Evolutionary conservation across 2,888 invertebrate genomes (phyloP).

Genomic region (Drosophila acutilabella): DNA sequence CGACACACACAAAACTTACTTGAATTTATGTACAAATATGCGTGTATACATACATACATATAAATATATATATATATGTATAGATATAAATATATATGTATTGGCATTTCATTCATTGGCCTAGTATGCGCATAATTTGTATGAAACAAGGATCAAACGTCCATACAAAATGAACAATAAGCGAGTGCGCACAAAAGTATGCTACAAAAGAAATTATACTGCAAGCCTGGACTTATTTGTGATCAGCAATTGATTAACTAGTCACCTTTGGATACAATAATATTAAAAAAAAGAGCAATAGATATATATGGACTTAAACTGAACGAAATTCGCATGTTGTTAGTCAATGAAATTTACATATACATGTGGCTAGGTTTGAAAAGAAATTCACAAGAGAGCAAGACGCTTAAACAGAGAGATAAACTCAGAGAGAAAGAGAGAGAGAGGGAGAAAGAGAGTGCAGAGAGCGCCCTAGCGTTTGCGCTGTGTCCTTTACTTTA

Average conservation of each 20-base stretch:
- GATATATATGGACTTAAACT: conserved; percentile 38
- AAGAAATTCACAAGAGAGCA: conserved; percentile 10
- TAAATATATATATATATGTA: conserved; percentile 16
- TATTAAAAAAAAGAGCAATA: conserved; percentile 7
- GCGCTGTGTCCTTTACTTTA: conserved; percentile 30
- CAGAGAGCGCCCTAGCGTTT: conserved; percentile 27
- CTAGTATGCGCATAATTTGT: conserved; percentile 26
- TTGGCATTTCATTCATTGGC: conserved; percentile 33
- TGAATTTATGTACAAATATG: conserved; percentile 28
- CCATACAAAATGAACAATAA: not conserved
- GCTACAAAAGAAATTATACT: conserved; percentile 25
- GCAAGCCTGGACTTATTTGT: not conserved
- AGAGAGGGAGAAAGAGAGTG: not conserved
- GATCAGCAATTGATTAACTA: conserved; percentile 28
- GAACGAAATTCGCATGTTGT: conserved; percentile 70
- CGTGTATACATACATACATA: conserved; percentile 14
- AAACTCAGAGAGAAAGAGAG: not conserved
- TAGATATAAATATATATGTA: conserved; percentile 2
- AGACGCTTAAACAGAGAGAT: not conserved
- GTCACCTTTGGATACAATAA: conserved; percentile 4
- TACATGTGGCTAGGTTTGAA: conserved; percentile 26
- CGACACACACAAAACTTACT: conserved; percentile 42
- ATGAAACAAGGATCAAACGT: conserved; percentile 1
- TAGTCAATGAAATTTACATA: conserved; percentile 79
- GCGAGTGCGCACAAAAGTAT: conserved; percentile 36